phyloP scores from a whole-genome alignment of 1,140 invertebrate species.

The Spodoptera litura region DNA sequence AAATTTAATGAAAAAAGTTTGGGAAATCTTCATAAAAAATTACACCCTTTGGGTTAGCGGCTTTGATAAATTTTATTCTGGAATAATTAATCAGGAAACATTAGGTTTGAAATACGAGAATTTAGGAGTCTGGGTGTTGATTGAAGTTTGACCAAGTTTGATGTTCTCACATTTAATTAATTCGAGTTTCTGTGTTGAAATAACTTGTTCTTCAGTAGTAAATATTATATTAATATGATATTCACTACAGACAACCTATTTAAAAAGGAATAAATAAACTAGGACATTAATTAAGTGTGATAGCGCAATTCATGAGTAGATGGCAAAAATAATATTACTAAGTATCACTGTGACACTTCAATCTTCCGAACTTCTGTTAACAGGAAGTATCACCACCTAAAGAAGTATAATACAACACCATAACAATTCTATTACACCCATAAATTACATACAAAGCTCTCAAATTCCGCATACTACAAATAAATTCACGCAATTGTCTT shows the following conservation, averaged over 20 bases:
- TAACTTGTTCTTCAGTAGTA: not conserved
- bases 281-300: no score
- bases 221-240: no score
- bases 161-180: no score
- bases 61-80: slow-evolving; percentile 64
- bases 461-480: slow-evolving; percentile 7
- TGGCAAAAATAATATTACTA: no score
- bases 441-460: not conserved
- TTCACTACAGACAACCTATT: no score
- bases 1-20: slow-evolving; percentile 74
- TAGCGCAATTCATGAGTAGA: no score
- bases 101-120: slow-evolving; percentile 48
- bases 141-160: not conserved
- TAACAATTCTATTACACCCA: not conserved
- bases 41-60: slow-evolving; percentile 60
- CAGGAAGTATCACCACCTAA: not conserved
- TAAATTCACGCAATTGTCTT: slow-evolving; percentile 20
- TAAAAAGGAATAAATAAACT: no score
- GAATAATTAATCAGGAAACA: slow-evolving; percentile 66
- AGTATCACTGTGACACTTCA: no score
- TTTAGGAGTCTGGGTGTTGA: slow-evolving; percentile 11
- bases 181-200: no score
- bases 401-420: no score
- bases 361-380: no score
- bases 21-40: slow-evolving; percentile 67